Base-by-base conservation (phyloP, 2,888 invertebrate genomes). In the Conomelus anceps region DNA sequence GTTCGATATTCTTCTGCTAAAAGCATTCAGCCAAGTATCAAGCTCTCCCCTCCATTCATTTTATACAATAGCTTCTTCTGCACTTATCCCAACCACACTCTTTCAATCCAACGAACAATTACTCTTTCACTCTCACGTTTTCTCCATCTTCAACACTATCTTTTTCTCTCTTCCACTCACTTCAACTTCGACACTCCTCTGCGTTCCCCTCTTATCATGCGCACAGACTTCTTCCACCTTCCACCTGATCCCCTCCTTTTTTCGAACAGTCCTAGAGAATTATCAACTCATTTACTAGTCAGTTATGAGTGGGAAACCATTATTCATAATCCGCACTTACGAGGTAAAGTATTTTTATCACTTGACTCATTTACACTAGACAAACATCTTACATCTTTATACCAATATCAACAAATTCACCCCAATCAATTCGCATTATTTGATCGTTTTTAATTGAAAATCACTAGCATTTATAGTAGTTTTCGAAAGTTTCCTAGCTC, bases 261-360 rank as follows among this genome's bases (percentile, higher is more conserved):
- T n/a, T 22, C n/a, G 89, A 87, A 87, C 84, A 24, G 24, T 63
- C 88, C 22, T 34, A 86, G 85, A 23, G 84, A 89, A 88, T 89
- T 26, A 88, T 86, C 88, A 63, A 86, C 63, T 88, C 86, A 88
- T 85, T 88, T 22, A 23, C 86, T 89, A 88, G 86, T 63, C 89
- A 89, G 88, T 41, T 85, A 89, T 89, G 89, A 88, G 89, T 89
- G 88, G 88, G 22, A 94, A 94, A 92, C 95, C 95, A 88, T 92
- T 95, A 90, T 94, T 95, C 91, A 93, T 94, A 89, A 94, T 95
- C 91, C 95, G 95, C 92, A 95, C 95, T 92, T 95, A 95, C 92
- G 94, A 95, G 94, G 95, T 95, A 94, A 95, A 63, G 63, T 63
- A 63, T 4, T n/a, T 41, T 41, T 13, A n/a, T n/a, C n/a, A n/a